Conservation (phyloP, 2,797 vertebrate genomes). For the Pagetopsis macropterus region DNA sequence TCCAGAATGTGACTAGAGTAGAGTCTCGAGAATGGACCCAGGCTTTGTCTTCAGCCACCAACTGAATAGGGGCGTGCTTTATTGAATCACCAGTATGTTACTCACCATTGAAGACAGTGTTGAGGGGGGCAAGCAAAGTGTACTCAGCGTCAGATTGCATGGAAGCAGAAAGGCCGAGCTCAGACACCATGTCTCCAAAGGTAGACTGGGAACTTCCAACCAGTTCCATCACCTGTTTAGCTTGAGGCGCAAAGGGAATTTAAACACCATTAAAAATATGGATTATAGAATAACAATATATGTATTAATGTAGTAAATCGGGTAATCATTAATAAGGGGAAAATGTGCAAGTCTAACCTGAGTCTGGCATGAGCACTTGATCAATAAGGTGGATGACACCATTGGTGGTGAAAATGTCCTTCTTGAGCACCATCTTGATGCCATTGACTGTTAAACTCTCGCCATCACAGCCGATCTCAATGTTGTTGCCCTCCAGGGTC, state of each 20-base stretch:
- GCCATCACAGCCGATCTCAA: slow-evolving; percentile 95
- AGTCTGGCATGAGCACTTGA: slow-evolving; percentile 93
- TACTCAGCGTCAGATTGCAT: slow-evolving; percentile 89
- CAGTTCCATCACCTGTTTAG: slow-evolving; percentile 94
- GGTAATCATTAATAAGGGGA: too few relatives aligned
- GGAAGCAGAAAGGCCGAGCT: slow-evolving; percentile 87
- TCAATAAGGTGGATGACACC: slow-evolving; percentile 96
- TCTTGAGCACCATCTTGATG: slow-evolving; percentile 93
- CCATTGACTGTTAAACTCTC: slow-evolving; percentile 95
- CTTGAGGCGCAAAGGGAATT: slow-evolving; percentile 76
- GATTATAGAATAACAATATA: not conserved
- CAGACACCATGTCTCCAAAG: slow-evolving; percentile 90
- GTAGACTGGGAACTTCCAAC: slow-evolving; percentile 87
- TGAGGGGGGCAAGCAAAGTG: slow-evolving; percentile 93
- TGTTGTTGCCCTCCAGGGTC: slow-evolving; percentile 91
- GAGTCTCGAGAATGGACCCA: not conserved
- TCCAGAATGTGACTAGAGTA: slow-evolving; percentile 17
- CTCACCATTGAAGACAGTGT: slow-evolving; percentile 91
- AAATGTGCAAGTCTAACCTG: slow-evolving; percentile 84
- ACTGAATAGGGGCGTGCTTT: not conserved
- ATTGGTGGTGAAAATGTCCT: slow-evolving; percentile 95
- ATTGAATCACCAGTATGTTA: slow-evolving; percentile 40
- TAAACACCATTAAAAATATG: slow-evolving; percentile 31
- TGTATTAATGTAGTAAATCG: not conserved
- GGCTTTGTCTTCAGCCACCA: slow-evolving; percentile 28